These are phyloP conservation scores for Eubasilissa splendida DNA, from an alignment of 2,888 invertebrate species.

Conservation along the genomic window DNA sequence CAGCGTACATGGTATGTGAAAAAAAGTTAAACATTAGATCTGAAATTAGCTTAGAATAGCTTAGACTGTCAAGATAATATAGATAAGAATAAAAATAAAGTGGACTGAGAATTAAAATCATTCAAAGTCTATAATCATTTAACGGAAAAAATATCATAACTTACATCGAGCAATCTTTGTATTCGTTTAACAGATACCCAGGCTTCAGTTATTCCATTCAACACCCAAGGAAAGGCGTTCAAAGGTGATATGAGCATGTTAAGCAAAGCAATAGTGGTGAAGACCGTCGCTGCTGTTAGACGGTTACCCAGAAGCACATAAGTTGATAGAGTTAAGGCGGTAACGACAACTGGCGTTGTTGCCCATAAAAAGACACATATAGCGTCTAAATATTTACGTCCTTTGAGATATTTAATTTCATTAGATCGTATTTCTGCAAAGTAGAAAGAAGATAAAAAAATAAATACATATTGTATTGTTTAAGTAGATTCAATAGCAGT, in stretches of 20 bases:
- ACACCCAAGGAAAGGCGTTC: conserved; percentile 98
- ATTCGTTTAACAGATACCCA: conserved; percentile 95
- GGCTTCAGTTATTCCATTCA: conserved; percentile 96
- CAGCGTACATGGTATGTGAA: too few relatives aligned
- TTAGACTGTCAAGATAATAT: background rate
- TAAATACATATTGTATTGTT: too few relatives aligned
- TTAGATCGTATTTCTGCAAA: conserved; percentile 75
- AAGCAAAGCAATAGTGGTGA: conserved; percentile 94
- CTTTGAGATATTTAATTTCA: conserved; percentile 85
- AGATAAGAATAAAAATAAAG: background rate
- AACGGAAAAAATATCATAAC: conserved; percentile 60
- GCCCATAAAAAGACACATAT: conserved; percentile 99
- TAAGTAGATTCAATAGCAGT: too few relatives aligned
- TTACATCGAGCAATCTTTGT: conserved; percentile 84
- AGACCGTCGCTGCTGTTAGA: conserved; percentile 91
- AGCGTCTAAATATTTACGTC: conserved; percentile 96
- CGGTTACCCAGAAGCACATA: conserved; percentile 84
- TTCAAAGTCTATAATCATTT: background rate
- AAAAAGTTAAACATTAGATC: too few relatives aligned
- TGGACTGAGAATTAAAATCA: background rate
- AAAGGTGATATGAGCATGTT: conserved; percentile 97
- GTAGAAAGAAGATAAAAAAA: conserved; percentile 4
- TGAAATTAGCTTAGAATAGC: too few relatives aligned
- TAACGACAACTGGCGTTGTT: conserved; percentile 93
- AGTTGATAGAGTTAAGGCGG: conserved; percentile 86